phyloP scores from a whole-genome alignment of 1,140 invertebrate genomes.

The Brachionus sp. region DNA sequence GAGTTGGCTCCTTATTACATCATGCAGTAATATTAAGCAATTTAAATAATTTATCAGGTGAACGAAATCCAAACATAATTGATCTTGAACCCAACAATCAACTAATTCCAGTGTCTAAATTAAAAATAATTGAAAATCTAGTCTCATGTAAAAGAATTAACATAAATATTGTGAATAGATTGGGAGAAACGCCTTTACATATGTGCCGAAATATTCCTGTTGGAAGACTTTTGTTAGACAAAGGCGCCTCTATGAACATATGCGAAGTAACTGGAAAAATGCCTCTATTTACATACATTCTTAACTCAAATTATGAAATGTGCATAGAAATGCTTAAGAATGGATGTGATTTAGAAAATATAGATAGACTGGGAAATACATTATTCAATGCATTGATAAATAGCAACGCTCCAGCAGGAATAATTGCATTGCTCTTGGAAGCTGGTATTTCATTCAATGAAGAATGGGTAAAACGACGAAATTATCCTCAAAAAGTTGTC shows the following conservation, averaged over 20 bases:
- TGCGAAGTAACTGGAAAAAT: slow-evolving; percentile 40
- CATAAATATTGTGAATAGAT: slow-evolving; percentile 36
- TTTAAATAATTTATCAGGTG: slow-evolving; percentile 6
- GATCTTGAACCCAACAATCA: background rate
- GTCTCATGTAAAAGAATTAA: background rate
- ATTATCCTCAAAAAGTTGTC: background rate
- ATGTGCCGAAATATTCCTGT: slow-evolving; percentile 43
- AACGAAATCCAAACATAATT: background rate
- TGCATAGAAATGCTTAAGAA: slow-evolving; percentile 27
- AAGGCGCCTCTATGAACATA: slow-evolving; percentile 33
- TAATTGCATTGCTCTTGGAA: slow-evolving; percentile 31
- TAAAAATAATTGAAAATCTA: slow-evolving; percentile 42
- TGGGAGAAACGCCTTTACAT: slow-evolving; percentile 36
- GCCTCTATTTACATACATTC: slow-evolving; percentile 34
- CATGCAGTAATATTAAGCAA: slow-evolving; percentile 36
- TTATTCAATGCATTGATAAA: slow-evolving; percentile 43
- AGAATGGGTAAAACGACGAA: slow-evolving; percentile 6
- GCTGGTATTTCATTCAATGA: slow-evolving; percentile 23
- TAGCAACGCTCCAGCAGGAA: slow-evolving; percentile 6
- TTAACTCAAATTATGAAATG: slow-evolving; percentile 32
- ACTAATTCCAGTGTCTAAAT: slow-evolving; percentile 14
- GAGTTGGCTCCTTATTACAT: slow-evolving; percentile 24
- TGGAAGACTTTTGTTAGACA: slow-evolving; percentile 15
- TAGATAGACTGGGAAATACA: slow-evolving; percentile 20
- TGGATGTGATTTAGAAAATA: slow-evolving; percentile 36